phyloP scores from a whole-genome alignment of 2,888 invertebrate genomes.

The Drosophila stalkeri region DNA sequence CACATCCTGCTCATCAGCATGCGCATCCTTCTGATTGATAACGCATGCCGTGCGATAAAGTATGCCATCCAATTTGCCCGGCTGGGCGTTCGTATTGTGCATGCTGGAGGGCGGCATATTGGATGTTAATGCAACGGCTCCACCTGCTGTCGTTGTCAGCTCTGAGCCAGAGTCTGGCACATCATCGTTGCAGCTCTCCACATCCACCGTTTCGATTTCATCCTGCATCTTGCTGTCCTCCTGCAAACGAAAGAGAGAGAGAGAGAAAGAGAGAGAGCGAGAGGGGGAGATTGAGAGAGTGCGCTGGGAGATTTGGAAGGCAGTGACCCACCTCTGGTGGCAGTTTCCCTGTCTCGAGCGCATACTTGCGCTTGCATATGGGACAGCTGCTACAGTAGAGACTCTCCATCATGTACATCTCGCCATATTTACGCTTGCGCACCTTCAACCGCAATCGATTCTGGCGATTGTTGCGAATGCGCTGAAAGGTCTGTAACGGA shows the following conservation, averaged over 20 bases:
- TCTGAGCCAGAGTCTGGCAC: conserved; percentile 85
- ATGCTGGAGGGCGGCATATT: conserved; percentile 61
- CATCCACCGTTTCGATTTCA: conserved; percentile 90
- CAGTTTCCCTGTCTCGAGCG: conserved; percentile 86
- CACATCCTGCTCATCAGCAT: conserved; percentile 81
- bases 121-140: conserved; percentile 8
- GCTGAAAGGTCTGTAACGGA: conserved; percentile 87
- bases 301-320: no score
- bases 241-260: conserved; percentile 34
- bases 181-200: conserved; percentile 87
- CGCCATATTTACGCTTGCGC: conserved; percentile 88
- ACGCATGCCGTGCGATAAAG: conserved; percentile 84
- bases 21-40: conserved; percentile 82
- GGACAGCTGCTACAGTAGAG: conserved; percentile 87
- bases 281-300: no score
- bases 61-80: conserved; percentile 84
- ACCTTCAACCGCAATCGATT: conserved; percentile 89
- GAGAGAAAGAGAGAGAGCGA: no score
- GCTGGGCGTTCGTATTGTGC: conserved; percentile 81
- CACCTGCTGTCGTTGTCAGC: conserved; percentile 42
- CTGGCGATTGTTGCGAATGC: conserved; percentile 90
- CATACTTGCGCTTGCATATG: conserved; percentile 86
- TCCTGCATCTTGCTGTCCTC: conserved; percentile 84
- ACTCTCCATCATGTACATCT: conserved; percentile 85
- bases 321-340: conserved; percentile 87